phyloP scores from a whole-genome alignment of 1,140 invertebrate genomes.

The Eubasilissa regina region DNA sequence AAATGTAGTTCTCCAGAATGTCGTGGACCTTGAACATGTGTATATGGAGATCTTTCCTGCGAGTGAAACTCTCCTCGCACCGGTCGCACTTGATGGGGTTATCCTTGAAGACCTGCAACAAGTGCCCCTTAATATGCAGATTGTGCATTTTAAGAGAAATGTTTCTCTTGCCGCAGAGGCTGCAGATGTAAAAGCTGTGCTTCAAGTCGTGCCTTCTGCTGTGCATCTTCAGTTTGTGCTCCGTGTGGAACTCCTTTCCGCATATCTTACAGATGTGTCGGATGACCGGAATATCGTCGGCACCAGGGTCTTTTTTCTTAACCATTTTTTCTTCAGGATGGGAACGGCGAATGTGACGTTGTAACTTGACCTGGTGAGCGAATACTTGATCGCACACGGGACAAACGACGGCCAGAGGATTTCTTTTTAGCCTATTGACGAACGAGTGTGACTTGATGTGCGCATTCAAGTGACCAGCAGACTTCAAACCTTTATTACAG shows the following conservation, averaged over 20 bases:
- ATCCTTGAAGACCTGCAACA: conserved; percentile 66
- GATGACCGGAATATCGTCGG: conserved; percentile 63
- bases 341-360: conserved; percentile 66
- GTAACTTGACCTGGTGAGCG: conserved; percentile 65
- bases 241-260: conserved; percentile 68
- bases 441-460: conserved; percentile 70
- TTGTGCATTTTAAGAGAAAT: conserved; percentile 67
- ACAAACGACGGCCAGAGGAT: conserved; percentile 68
- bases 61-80: conserved; percentile 66
- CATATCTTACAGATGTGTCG: conserved; percentile 66
- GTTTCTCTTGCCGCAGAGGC: conserved; percentile 69
- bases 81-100: conserved; percentile 66
- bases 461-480: conserved; percentile 64
- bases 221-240: conserved; percentile 65
- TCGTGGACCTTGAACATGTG: conserved; percentile 67
- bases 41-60: conserved; percentile 67
- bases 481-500: conserved; percentile 67
- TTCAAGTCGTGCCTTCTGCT: conserved; percentile 67
- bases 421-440: conserved; percentile 64
- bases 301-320: conserved; percentile 67
- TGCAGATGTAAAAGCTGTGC: conserved; percentile 68
- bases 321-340: conserved; percentile 72
- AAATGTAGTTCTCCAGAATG: conserved; percentile 64
- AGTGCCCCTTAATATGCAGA: conserved; percentile 67
- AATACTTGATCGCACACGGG: conserved; percentile 68